These are phyloP conservation scores for cattle (Bos taurus) DNA, from an alignment of 2,113 vertebrate species.

Conservation along the genomic window ARS-UCD2.0 NC_037328.1:126351001-126351500, in stretches of 20 bases:
- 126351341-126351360: background rate
- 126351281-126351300: constrained; percentile 20
- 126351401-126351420: constrained; percentile 33
- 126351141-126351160: constrained; percentile 12
- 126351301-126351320: constrained; percentile 25
- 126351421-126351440: constrained; percentile 22
- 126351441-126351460: constrained; percentile 31
- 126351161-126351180: background rate
- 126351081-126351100: background rate
- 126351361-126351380: background rate
- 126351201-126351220: constrained; percentile 14
- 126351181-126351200: background rate
- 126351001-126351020: background rate
- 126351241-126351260: constrained; percentile 10
- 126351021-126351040: background rate
- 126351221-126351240: background rate
- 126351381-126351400: constrained; percentile 43
- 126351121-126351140: background rate
- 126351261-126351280: background rate
- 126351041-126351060: background rate
- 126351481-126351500: constrained; percentile 76
- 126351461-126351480: constrained; percentile 73
- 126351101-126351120: constrained; percentile 34
- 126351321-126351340: constrained; percentile 32
- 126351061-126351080: background rate